Evolutionary conservation across 2,888 invertebrate genomes (phyloP).

Genomic region (Dicyrtomina minuta): DNA sequence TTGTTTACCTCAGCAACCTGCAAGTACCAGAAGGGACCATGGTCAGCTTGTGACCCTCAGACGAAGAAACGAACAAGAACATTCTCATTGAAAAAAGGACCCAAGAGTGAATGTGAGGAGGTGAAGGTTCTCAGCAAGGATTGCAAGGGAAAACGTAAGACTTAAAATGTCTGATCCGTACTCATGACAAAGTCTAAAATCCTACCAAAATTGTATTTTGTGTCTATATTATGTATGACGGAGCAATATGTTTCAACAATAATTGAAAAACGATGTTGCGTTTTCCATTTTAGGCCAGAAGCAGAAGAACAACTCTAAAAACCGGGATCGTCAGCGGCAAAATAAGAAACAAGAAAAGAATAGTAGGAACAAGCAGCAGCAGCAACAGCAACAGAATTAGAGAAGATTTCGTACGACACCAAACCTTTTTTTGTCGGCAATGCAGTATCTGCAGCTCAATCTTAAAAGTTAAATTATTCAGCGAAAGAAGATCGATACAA

Average conservation of each 20-base stretch:
- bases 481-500: constrained; percentile 26
- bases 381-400: no score
- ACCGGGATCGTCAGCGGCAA: constrained; percentile 44
- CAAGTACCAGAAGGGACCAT: constrained; percentile 80
- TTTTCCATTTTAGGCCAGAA: constrained; percentile 25
- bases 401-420: neutral
- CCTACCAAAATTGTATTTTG: no score
- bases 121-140: constrained; percentile 47
- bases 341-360: constrained; percentile 45
- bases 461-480: constrained; percentile 27
- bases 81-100: constrained; percentile 81
- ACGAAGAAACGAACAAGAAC: constrained; percentile 79
- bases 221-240: no score
- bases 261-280: no score
- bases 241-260: no score
- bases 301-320: constrained; percentile 44
- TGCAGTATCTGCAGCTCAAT: constrained; percentile 32
- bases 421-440: constrained; percentile 12
- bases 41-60: constrained; percentile 85
- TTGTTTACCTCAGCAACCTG: constrained; percentile 60
- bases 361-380: constrained; percentile 23
- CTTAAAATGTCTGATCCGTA: no score
- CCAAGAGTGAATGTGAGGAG: constrained; percentile 58
- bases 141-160: constrained; percentile 44
- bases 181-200: no score